These are phyloP conservation scores for Pandemis corylana DNA, from an alignment of 2,888 invertebrate species.

Conservation along the genomic window DNA sequence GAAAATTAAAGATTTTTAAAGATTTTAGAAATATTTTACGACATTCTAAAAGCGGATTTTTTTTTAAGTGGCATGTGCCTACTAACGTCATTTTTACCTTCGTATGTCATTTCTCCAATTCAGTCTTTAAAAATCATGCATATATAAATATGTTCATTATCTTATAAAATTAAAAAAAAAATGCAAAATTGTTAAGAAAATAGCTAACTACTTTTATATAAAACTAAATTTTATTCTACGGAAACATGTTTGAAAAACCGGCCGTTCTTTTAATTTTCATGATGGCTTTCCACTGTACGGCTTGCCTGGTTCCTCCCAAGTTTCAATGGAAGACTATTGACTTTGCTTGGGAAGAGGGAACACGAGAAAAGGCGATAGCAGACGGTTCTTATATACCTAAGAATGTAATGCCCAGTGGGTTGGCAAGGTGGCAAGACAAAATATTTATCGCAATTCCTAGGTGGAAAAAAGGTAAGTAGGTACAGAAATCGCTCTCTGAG, in stretches of 20 bases:
- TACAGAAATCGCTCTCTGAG: not conserved
- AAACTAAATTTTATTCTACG: not conserved
- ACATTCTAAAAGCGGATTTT: not conserved
- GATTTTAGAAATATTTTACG: too few species aligned
- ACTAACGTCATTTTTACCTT: not conserved
- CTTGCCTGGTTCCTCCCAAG: conserved; percentile 63
- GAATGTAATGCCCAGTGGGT: conserved; percentile 88
- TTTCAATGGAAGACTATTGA: conserved; percentile 87
- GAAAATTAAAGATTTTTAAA: too few species aligned
- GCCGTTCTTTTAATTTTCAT: not conserved
- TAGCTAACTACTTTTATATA: not conserved
- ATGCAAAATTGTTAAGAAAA: not conserved
- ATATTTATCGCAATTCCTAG: conserved; percentile 88
- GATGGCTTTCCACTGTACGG: conserved; percentile 9
- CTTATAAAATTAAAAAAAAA: not conserved
- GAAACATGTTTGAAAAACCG: conserved; percentile 3
- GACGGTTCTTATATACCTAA: conserved; percentile 84
- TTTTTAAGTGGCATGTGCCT: not conserved
- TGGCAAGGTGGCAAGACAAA: conserved; percentile 88
- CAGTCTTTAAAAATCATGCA: not conserved
- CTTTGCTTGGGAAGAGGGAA: conserved; percentile 86
- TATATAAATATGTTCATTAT: not conserved
- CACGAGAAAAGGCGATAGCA: conserved; percentile 80
- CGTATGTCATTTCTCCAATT: not conserved
- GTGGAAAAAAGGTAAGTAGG: conserved; percentile 84